Evolutionary conservation across 2,113 vertebrate species (phyloP).

Genomic region (Corythaeola cristata): DNA sequence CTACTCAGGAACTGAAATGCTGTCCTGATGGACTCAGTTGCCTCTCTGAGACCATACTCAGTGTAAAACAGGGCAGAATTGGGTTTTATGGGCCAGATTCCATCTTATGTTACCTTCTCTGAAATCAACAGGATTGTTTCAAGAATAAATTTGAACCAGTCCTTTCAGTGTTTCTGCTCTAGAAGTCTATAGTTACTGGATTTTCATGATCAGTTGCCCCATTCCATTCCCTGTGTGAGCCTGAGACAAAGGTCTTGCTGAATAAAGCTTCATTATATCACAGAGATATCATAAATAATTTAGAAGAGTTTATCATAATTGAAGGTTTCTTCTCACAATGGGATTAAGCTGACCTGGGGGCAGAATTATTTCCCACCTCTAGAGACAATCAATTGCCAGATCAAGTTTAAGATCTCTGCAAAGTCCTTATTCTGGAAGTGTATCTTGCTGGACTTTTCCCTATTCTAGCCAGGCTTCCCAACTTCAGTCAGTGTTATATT

Average conservation of each 20-base stretch:
- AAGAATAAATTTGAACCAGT: background rate
- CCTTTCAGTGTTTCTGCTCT: background rate
- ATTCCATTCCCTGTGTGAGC: background rate
- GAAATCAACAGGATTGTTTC: background rate
- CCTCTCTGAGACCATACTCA: background rate
- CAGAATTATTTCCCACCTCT: constrained; percentile 57
- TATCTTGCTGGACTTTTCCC: background rate
- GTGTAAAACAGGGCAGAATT: background rate
- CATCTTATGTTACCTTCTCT: background rate
- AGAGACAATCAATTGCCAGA: constrained; percentile 24
- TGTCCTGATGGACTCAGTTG: background rate
- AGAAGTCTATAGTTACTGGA: background rate
- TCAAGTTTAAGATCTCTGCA: constrained; percentile 12
- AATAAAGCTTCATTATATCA: constrained; percentile 58
- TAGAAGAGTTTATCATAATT: constrained; percentile 54
- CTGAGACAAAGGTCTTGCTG: constrained; percentile 13
- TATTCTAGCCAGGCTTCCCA: background rate
- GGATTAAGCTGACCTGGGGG: constrained; percentile 21
- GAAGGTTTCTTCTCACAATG: constrained; percentile 24
- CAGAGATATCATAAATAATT: constrained; percentile 59
- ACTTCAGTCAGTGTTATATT: background rate
- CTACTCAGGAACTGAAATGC: background rate
- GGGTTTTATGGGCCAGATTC: background rate
- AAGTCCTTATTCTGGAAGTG: background rate
- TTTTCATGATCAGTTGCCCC: background rate